A percentile compares a stretch with the other conserved stretches of the same genome.
These are phyloP conservation scores for Columba guinea DNA, from an alignment of 2,797 vertebrate genomes.

Conservation along the genomic window DNA sequence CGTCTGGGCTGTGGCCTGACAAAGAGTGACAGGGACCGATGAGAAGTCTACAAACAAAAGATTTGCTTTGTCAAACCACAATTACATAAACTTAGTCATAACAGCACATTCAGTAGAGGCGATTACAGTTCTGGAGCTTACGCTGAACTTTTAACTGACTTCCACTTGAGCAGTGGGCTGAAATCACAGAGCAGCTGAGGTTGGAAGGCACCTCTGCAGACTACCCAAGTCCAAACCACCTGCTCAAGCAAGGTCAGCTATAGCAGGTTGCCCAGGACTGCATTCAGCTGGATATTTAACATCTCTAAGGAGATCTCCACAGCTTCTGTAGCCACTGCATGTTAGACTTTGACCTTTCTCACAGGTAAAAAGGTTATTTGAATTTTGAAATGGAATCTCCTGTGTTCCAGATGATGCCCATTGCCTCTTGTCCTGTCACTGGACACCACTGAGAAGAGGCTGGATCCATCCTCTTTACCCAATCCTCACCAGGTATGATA, in stretches of 20 bases:
- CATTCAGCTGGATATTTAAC: background rate
- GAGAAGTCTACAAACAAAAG: background rate
- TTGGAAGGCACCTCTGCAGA: background rate
- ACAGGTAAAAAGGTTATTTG: background rate
- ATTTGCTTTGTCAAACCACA: background rate
- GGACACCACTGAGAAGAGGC: background rate
- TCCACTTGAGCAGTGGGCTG: background rate
- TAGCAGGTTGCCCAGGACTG: background rate
- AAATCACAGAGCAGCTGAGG: background rate
- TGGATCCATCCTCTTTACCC: background rate
- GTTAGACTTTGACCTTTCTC: background rate
- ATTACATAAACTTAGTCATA: background rate
- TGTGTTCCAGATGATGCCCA: background rate
- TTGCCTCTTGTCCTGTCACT: background rate
- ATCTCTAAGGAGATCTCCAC: background rate
- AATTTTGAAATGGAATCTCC: background rate
- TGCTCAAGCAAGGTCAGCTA: background rate
- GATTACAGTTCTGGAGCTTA: background rate
- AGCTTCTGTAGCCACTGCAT: background rate
- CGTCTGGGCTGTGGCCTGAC: background rate
- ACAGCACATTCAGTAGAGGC: background rate
- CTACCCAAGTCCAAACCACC: background rate
- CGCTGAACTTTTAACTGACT: background rate
- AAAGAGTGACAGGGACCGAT: rapidly evolving
- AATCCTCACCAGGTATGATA: background rate